phyloP scores from a whole-genome alignment of 2,888 invertebrate species.

The Balanococcus diminutus region DNA sequence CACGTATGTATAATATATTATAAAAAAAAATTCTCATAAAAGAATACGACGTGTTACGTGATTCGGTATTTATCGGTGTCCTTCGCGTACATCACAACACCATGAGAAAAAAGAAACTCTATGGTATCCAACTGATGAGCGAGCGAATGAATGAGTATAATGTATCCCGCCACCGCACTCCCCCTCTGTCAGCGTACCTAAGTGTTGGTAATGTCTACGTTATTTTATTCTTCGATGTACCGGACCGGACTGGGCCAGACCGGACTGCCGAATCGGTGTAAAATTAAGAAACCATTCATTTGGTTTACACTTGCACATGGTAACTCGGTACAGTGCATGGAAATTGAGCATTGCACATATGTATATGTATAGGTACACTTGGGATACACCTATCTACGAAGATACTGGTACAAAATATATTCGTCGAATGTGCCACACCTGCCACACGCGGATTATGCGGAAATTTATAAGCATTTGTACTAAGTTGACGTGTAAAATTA shows the following conservation, averaged over 20 bases:
- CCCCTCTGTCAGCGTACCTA: too few relatives aligned
- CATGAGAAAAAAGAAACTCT: conserved; percentile 16
- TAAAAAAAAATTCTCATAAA: conserved; percentile 34
- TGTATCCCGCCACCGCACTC: too few relatives aligned
- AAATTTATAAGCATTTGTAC: neutral
- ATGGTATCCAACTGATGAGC: neutral
- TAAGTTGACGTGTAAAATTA: neutral
- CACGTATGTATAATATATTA: neutral
- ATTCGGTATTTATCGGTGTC: conserved; percentile 32
- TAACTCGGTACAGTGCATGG: too few relatives aligned
- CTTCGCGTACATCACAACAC: neutral
- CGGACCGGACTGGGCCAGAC: too few relatives aligned
- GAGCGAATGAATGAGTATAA: neutral
- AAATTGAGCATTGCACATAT: neutral
- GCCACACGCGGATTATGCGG: neutral
- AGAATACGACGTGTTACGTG: conserved; percentile 32
- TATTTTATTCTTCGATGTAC: too few relatives aligned
- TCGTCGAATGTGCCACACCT: neutral
- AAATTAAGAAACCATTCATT: too few relatives aligned
- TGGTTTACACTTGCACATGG: too few relatives aligned
- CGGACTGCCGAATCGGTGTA: too few relatives aligned
- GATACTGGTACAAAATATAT: neutral
- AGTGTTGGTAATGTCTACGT: too few relatives aligned
- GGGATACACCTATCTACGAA: too few relatives aligned
- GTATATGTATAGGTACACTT: too few relatives aligned